These are phyloP conservation scores for Microtus pennsylvanicus DNA, from an alignment of 2,113 vertebrate genomes.

Conservation along the genomic window DNA sequence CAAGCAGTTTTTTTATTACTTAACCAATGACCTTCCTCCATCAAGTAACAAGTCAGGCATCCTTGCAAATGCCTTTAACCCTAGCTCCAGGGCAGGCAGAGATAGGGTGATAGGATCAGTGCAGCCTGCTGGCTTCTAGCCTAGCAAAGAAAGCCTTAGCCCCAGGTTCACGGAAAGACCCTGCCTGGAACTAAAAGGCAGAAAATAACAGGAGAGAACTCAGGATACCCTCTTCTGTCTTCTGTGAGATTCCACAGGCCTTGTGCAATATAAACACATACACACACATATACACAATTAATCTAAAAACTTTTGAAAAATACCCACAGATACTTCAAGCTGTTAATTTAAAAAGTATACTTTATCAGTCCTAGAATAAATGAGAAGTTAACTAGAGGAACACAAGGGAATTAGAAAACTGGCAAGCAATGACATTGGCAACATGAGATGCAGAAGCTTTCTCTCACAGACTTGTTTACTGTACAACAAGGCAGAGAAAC, in stretches of 20 bases:
- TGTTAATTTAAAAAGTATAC: neutral
- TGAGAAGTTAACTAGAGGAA: neutral
- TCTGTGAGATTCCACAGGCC: fast-evolving
- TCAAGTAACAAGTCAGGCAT: neutral
- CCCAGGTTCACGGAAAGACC: neutral
- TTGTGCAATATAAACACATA: neutral
- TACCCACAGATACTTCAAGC: neutral
- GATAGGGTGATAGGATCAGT: neutral
- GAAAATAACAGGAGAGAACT: neutral
- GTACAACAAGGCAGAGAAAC: neutral
- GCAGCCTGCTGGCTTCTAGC: too few relatives aligned
- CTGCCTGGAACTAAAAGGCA: neutral
- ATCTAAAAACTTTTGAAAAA: neutral
- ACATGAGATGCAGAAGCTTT: neutral
- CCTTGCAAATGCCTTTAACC: neutral
- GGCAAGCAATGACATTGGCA: neutral
- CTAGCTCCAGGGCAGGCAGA: neutral
- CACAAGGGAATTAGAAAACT: neutral
- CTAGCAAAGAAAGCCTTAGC: neutral
- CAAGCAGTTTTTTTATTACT: too few relatives aligned
- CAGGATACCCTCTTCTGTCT: neutral
- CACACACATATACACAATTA: neutral
- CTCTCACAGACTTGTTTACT: neutral
- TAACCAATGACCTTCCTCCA: too few relatives aligned
- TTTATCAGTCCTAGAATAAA: neutral